Evolutionary conservation across 2,113 vertebrate genomes (phyloP).

Genomic region (Daphoenositta chrysoptera): DNA sequence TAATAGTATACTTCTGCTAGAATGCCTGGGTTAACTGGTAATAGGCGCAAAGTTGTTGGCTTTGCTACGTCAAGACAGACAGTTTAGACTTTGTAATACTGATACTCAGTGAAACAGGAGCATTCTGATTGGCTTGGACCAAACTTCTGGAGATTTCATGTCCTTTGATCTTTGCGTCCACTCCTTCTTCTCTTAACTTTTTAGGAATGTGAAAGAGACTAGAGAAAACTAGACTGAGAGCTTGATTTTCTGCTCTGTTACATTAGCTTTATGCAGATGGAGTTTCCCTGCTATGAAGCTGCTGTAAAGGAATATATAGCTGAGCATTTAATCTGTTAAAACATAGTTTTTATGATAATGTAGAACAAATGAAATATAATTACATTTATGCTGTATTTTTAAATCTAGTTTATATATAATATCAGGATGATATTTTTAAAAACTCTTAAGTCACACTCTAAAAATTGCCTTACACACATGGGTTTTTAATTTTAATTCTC

Average conservation of each 20-base stretch:
- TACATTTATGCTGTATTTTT: background rate
- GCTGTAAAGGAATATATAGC: background rate
- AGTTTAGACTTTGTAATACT: background rate
- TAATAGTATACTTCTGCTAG: background rate
- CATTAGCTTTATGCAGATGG: background rate
- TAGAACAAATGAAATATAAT: background rate
- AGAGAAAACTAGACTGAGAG: background rate
- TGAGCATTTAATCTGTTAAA: background rate
- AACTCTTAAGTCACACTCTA: background rate
- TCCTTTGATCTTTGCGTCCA: background rate
- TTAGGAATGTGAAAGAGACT: background rate
- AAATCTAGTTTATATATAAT: background rate
- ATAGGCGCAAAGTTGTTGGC: background rate
- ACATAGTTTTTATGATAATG: background rate
- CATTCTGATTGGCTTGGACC: background rate
- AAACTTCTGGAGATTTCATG: background rate
- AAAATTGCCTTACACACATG: background rate
- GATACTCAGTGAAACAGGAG: background rate
- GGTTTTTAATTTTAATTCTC: background rate
- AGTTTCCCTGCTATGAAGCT: background rate
- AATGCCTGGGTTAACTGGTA: background rate
- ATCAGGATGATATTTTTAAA: background rate
- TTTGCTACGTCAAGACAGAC: background rate
- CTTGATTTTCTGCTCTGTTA: slow-evolving; percentile 16
- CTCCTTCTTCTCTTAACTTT: background rate